Evolutionary conservation across 2,113 vertebrate species (phyloP).

Genomic region (Donacobius atricapilla): DNA sequence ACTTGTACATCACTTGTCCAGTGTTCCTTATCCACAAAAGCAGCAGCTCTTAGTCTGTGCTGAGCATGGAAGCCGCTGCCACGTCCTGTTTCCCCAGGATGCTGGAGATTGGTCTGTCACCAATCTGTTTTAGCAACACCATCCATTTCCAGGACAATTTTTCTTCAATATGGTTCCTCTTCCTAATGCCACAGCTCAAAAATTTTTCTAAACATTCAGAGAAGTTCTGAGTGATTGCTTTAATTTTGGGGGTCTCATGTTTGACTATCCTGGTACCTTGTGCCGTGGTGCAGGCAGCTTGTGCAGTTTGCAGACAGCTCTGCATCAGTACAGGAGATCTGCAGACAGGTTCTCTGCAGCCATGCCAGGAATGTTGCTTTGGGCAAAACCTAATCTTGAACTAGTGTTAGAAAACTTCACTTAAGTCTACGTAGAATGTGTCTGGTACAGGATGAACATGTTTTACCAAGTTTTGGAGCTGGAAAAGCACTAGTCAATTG

Average conservation of each 20-base stretch:
- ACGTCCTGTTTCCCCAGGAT: background rate
- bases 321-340: background rate
- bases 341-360: background rate
- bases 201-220: background rate
- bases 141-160: background rate
- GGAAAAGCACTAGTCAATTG: background rate
- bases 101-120: rapidly evolving
- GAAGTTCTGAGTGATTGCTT: background rate
- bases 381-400: background rate
- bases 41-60: background rate
- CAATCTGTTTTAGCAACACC: background rate
- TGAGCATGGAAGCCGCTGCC: background rate
- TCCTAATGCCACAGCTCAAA: background rate
- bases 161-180: background rate
- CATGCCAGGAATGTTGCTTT: conserved; percentile 45
- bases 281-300: background rate
- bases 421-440: background rate
- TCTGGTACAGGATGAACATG: background rate
- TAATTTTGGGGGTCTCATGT: background rate
- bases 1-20: background rate
- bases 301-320: background rate
- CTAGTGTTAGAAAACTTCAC: background rate
- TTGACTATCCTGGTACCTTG: rapidly evolving
- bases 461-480: background rate
- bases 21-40: background rate